Evolutionary conservation across 2,888 invertebrate genomes (phyloP).

Genomic region (Yponomeuta sedellus): DNA sequence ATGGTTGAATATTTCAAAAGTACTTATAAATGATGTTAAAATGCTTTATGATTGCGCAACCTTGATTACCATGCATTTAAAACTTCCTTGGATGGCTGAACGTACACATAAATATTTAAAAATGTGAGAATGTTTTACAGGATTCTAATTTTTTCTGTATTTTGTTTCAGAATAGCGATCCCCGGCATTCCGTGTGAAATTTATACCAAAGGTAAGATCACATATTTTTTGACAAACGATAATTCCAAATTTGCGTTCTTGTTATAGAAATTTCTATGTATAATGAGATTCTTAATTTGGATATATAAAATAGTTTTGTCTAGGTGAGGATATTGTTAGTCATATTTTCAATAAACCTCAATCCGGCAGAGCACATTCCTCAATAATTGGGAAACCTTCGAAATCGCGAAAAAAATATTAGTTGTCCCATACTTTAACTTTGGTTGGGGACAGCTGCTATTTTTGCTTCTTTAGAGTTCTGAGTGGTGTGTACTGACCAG

Average conservation of each 20-base stretch:
- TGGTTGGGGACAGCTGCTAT: too few species aligned
- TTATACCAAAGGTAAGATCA: not conserved
- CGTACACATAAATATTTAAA: not conserved
- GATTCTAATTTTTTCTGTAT: not conserved
- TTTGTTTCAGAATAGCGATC: not conserved
- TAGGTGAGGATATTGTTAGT: constrained; percentile 68
- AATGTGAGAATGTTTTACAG: not conserved
- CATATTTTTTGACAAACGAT: not conserved
- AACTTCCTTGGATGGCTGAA: constrained; percentile 77
- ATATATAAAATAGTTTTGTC: constrained; percentile 51
- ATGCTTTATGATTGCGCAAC: constrained; percentile 72
- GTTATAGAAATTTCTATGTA: constrained; percentile 9
- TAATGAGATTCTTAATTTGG: constrained; percentile 37
- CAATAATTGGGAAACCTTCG: too few species aligned
- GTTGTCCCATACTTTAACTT: too few species aligned
- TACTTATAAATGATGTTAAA: constrained; percentile 55
- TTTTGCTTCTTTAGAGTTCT: too few species aligned
- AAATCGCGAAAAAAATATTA: too few species aligned
- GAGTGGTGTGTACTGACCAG: too few species aligned
- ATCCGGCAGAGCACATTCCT: constrained; percentile 60
- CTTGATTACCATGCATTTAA: constrained; percentile 73
- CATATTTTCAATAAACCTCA: constrained; percentile 60
- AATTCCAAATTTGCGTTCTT: constrained; percentile 14
- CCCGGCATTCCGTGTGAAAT: not conserved
- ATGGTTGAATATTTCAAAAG: not conserved